phyloP scores from a whole-genome alignment of 2,888 invertebrate species.

The Tinea semifulvella region DNA sequence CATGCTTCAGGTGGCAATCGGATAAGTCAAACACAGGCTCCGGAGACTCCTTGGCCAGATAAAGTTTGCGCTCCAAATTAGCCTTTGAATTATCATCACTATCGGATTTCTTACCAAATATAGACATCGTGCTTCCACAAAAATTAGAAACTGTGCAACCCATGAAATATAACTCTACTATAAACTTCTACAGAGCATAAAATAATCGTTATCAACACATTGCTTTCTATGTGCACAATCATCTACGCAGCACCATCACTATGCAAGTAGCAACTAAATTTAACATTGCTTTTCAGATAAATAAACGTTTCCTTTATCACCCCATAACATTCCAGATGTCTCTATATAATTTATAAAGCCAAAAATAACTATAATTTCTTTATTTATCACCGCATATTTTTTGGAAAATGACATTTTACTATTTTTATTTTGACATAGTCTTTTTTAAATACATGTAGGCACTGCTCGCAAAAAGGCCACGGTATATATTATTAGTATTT shows the following conservation, averaged over 20 bases:
- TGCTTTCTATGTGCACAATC: too few relatives aligned
- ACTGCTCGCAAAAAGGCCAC: too few relatives aligned
- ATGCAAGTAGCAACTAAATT: neutral
- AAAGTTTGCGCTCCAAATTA: constrained; percentile 51
- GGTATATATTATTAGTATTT: too few relatives aligned
- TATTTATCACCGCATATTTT: neutral
- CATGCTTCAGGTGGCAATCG: constrained; percentile 75
- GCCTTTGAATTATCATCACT: constrained; percentile 34
- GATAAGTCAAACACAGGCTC: constrained; percentile 84
- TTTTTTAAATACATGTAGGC: too few relatives aligned
- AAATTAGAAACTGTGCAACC: constrained; percentile 56
- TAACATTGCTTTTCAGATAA: neutral
- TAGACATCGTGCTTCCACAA: constrained; percentile 46
- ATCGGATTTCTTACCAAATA: constrained; percentile 43
- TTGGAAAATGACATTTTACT: too few relatives aligned
- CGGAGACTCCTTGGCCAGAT: constrained; percentile 74
- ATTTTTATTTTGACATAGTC: too few relatives aligned
- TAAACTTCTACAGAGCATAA: constrained; percentile 13
- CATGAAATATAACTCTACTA: constrained; percentile 34
- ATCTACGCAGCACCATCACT: constrained; percentile 10
- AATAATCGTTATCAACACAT: constrained; percentile 14
- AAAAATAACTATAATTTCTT: neutral
- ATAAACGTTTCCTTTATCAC: neutral
- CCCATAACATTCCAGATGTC: neutral
- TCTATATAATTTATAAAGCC: neutral